Base-by-base conservation (phyloP, 64 coral and sea anemone species). In the Montipora foliosa region DNA sequence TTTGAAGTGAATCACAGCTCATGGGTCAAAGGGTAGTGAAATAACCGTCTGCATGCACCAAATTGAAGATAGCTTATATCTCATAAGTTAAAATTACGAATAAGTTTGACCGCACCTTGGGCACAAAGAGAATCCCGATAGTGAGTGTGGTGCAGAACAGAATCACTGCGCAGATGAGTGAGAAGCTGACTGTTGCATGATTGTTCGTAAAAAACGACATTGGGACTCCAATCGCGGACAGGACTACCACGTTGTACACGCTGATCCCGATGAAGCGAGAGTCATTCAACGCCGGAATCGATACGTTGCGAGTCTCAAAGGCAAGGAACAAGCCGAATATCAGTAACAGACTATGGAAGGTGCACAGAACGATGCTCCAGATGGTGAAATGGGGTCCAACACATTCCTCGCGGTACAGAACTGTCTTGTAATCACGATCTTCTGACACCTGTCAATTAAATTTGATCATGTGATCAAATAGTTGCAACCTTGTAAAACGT, bases 231-330 rank as follows among this genome's bases (percentile, higher is more conserved):
- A 97, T 87, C 13, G 95, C 95, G 47, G 92, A 97, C 19, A 97
- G 77, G 19, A 97, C 72, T n/a, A 97, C 95, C 68, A 97, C 95
- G 51, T 97, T 97, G 47, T 97, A 97, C 10, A 97, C 95, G 50
- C 95, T 97, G 77, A 97, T 97, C 1, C 95, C 95, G 68, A 97
- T 97, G 73, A 97, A 91, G 21, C 91, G 92, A 5, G 95, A 97
- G 61, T 97, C 95, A 22, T 97, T 97, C 21, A 97, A 83, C 6
- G 94, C 95, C 17, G 95, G 77, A n/a, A 97, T 92, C 5, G 95
- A 94, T 17, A 97, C 89, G 47, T 94, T 97, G 15, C 95, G 92
- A 12, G 95, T 97, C 76, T 94, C 95, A 47, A 97, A 94, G 21
- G 95, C 95, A 20, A 94, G 83, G 44, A 97, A 97, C 75, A 97